Evolutionary conservation across 64 coral and sea anemone species (phyloP).

Genomic region (Pachyseris speciosa): DNA sequence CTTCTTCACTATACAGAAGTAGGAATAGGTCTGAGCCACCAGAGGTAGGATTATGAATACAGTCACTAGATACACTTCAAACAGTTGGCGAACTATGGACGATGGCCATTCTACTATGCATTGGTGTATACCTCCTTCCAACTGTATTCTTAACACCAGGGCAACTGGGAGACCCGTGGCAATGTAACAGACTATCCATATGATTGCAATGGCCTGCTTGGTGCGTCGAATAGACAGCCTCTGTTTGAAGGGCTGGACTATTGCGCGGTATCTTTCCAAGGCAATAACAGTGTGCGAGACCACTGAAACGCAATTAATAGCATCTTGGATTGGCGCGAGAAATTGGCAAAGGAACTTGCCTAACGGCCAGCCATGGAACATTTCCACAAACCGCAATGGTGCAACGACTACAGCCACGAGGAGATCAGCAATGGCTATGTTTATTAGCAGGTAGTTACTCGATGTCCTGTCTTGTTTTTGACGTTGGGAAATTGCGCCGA

Average conservation of each 20-base stretch:
- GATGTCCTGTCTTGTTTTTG: constrained; percentile 53
- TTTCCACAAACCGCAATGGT: constrained; percentile 50
- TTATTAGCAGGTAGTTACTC: constrained; percentile 85
- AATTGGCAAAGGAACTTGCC: constrained; percentile 64
- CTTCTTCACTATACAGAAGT: constrained; percentile 64
- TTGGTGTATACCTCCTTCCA: background rate
- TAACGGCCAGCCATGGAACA: constrained; percentile 74
- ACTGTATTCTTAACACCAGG: background rate
- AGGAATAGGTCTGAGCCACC: constrained; percentile 72
- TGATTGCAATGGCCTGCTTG: constrained; percentile 59
- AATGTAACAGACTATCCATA: constrained; percentile 72
- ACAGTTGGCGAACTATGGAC: constrained; percentile 24
- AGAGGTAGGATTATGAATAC: constrained; percentile 63
- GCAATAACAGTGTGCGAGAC: constrained; percentile 83
- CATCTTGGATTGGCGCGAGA: constrained; percentile 70
- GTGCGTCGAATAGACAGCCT: constrained; percentile 65
- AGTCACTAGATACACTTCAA: constrained; percentile 57
- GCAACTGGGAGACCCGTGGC: constrained; percentile 62
- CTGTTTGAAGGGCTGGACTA: constrained; percentile 82
- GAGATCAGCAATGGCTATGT: constrained; percentile 79
- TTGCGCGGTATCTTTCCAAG: constrained; percentile 81
- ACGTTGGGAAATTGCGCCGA: constrained; percentile 13
- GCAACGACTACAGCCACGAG: constrained; percentile 62
- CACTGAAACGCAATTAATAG: constrained; percentile 80
- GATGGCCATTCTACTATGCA: constrained; percentile 28